Percentiles rank a stretch among this genome's conserved stretches.
Evolutionary conservation across 1,140 invertebrate species (phyloP).

Genomic region (Bombus confusus): DNA sequence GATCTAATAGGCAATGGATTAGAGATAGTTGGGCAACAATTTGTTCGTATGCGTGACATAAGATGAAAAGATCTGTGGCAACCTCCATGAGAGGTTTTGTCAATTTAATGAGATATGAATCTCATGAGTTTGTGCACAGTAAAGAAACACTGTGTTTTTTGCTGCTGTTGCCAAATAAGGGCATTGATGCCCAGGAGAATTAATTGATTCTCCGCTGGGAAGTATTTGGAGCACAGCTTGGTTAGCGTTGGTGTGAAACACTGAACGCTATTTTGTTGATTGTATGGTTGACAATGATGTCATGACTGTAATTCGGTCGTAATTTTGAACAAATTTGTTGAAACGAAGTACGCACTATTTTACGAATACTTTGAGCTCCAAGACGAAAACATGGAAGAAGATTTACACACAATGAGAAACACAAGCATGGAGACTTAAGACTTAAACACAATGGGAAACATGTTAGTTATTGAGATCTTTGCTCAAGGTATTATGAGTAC

Average conservation of each 20-base stretch:
- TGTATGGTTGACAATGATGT: constrained; percentile 46
- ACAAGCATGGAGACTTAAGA: constrained; percentile 53
- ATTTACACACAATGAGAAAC: constrained; percentile 38
- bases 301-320: constrained; percentile 28
- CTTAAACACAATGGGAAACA: constrained; percentile 56
- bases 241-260: constrained; percentile 75
- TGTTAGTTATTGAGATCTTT: constrained; percentile 63
- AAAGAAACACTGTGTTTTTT: constrained; percentile 74
- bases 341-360: constrained; percentile 54
- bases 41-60: constrained; percentile 78
- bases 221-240: constrained; percentile 73
- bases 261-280: constrained; percentile 68
- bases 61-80: constrained; percentile 72
- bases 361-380: constrained; percentile 39
- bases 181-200: constrained; percentile 42
- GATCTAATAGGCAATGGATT: constrained; percentile 69
- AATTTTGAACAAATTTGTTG: constrained; percentile 56
- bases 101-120: constrained; percentile 80
- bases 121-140: constrained; percentile 78
- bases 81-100: constrained; percentile 50
- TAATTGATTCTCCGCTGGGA: constrained; percentile 33
- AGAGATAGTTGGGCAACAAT: constrained; percentile 74
- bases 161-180: constrained; percentile 68
- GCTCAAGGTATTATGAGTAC: constrained; percentile 58
- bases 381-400: constrained; percentile 12